These are phyloP conservation scores for Cheiracanthium punctorium DNA, from an alignment of 2,888 invertebrate species.

Conservation along the genomic window DNA sequence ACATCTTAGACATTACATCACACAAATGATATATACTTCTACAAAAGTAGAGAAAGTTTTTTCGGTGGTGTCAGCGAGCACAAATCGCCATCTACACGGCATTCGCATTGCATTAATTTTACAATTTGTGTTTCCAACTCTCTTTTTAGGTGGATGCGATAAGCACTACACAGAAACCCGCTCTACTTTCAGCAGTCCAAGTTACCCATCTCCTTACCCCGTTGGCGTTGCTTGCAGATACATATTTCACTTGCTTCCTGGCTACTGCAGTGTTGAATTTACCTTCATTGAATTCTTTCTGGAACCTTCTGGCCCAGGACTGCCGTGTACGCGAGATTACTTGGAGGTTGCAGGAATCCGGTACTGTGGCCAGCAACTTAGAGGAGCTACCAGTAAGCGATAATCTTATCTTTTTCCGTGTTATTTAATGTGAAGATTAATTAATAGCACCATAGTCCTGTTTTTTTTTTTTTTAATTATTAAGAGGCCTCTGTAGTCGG, in stretches of 20 bases:
- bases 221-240: constrained; percentile 72
- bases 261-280: constrained; percentile 72
- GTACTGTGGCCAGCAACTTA: constrained; percentile 73
- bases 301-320: constrained; percentile 54
- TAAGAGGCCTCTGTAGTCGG: too few relatives aligned
- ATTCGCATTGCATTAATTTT: not conserved
- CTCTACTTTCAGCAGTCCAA: constrained; percentile 71
- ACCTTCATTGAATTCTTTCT: constrained; percentile 72
- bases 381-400: constrained; percentile 72
- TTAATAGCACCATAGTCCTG: too few relatives aligned
- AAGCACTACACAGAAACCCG: constrained; percentile 71
- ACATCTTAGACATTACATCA: too few relatives aligned
- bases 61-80: too few relatives aligned
- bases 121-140: too few relatives aligned
- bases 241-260: constrained; percentile 71
- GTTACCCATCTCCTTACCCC: constrained; percentile 72
- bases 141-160: constrained; percentile 60
- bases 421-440: too few relatives aligned
- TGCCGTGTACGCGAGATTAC: constrained; percentile 72
- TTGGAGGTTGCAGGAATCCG: constrained; percentile 71
- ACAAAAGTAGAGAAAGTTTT: too few relatives aligned
- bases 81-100: not conserved
- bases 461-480: too few relatives aligned
- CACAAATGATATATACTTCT: too few relatives aligned
- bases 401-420: too few relatives aligned